Evolutionary conservation across 92 coral and sea anemone genomes (phyloP).

Genomic region (Phenganax subtilis): DNA sequence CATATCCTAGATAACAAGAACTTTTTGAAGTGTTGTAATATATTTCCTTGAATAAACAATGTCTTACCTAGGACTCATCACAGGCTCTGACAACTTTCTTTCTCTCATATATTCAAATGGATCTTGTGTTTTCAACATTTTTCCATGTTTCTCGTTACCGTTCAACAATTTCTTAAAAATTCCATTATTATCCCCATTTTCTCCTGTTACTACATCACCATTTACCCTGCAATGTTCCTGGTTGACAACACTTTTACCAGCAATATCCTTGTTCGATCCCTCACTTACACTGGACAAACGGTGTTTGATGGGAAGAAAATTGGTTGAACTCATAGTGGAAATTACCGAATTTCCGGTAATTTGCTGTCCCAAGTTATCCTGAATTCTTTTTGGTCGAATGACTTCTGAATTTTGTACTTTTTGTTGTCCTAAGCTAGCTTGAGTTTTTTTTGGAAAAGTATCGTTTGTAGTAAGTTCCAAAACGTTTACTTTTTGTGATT

Average conservation of each 20-base stretch:
- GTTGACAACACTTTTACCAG: not conserved
- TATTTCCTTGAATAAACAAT: not conserved
- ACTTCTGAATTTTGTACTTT: too few species aligned
- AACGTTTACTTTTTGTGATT: too few species aligned
- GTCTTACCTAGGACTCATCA: conserved; percentile 35
- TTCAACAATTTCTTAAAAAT: not conserved
- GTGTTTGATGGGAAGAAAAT: not conserved
- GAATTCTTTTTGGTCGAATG: too few species aligned
- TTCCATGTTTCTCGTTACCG: not conserved
- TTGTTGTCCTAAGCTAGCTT: too few species aligned
- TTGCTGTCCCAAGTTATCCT: too few species aligned
- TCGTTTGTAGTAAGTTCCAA: too few species aligned
- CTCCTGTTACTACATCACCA: not conserved
- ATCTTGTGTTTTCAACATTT: not conserved
- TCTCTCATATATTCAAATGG: conserved; percentile 37
- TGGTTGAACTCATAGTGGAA: conserved; percentile 21
- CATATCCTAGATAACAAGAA: too few species aligned
- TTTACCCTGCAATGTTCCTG: not conserved
- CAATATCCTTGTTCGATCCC: conserved; percentile 7
- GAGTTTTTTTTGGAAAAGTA: too few species aligned
- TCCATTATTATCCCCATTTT: not conserved
- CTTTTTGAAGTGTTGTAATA: too few species aligned
- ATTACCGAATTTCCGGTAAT: not conserved
- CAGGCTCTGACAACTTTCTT: conserved; percentile 36
- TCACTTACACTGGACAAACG: conserved; percentile 13